Evolutionary conservation across 2,797 vertebrate species (phyloP), one percentile per base, ranked within the genome.

Genomic region (Tokudaia muenninki): DNA sequence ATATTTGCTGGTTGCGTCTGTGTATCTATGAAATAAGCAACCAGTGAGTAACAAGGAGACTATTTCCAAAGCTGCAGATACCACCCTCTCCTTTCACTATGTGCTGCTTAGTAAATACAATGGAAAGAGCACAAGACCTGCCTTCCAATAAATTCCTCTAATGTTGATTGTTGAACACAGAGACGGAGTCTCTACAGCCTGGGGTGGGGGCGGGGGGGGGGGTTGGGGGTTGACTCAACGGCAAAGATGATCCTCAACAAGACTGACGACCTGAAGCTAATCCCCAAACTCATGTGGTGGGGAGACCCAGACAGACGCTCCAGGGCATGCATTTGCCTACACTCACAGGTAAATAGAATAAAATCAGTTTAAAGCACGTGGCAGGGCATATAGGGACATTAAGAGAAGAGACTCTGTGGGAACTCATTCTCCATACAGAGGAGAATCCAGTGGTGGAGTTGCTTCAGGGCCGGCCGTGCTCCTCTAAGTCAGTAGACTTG

Each of bases 1-100:
- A 0, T 99, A 99, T 98, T 99, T 99, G 97, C 93, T 99, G 91
- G 99, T 98, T 1, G 99, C 99, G 1, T 99, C 99, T 91, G 99
- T 98, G 61, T 99, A 99, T 95, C 99, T 99, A 93, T 97, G 94
- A 89, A 95, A 87, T 26, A 75, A 70, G 59, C 65, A 94, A 90
- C 87, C 77, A 17, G 6, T 1, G 47, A 97, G 74, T 14, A 83
- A 94, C 11, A 31, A 17, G 47, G 34, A 89, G 57, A 83, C 1
- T 52, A 78, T 52, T 52, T 70, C 87, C 61, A 61, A 34, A 92
- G 26, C 29, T 55, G 34, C 26, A 75, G 41, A 61, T 47, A 95
- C 34, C 16, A 22, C 37, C 74, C 29, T 61, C 83, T 55, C 1
- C 16, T 26, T 29, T 87, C 47, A 77, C 37, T 3, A 24, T 41